phyloP scores from a whole-genome alignment of 2,797 vertebrate genomes.

The Loriculus beryllinus region DNA sequence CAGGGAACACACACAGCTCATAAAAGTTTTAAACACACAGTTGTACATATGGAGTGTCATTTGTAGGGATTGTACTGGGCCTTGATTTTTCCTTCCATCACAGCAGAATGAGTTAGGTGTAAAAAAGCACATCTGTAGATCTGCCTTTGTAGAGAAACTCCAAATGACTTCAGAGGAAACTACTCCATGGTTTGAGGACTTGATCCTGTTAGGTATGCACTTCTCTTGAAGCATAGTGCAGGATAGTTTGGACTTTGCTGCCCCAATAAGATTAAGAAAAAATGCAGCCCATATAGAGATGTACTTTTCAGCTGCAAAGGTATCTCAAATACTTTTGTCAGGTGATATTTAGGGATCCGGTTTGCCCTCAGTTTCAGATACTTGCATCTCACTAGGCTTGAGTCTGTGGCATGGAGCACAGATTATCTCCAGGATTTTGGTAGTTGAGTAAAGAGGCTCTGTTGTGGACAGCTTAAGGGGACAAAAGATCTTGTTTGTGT shows the following conservation, averaged over 20 bases:
- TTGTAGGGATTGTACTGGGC: not conserved
- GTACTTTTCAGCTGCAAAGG: not conserved
- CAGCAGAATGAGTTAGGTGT: not conserved
- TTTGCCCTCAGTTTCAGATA: not conserved
- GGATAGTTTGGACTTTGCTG: not conserved
- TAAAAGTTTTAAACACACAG: not conserved
- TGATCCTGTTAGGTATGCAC: accelerated
- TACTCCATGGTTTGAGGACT: not conserved
- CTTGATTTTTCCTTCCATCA: not conserved
- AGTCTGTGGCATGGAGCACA: not conserved
- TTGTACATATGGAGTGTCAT: not conserved
- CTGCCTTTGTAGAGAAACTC: not conserved
- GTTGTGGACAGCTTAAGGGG: not conserved
- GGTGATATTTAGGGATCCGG: not conserved
- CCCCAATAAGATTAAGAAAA: not conserved
- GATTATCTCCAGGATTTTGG: not conserved
- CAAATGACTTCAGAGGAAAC: not conserved
- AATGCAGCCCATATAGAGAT: not conserved
- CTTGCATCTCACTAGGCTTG: not conserved
- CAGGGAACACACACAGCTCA: not conserved
- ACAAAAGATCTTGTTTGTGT: not conserved
- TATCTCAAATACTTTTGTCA: not conserved
- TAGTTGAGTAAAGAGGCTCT: not conserved
- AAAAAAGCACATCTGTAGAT: not conserved
- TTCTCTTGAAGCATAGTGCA: not conserved